Evolutionary conservation across 64 coral and sea anemone species (phyloP).

Genomic region (Cladopsammia gracilis): DNA sequence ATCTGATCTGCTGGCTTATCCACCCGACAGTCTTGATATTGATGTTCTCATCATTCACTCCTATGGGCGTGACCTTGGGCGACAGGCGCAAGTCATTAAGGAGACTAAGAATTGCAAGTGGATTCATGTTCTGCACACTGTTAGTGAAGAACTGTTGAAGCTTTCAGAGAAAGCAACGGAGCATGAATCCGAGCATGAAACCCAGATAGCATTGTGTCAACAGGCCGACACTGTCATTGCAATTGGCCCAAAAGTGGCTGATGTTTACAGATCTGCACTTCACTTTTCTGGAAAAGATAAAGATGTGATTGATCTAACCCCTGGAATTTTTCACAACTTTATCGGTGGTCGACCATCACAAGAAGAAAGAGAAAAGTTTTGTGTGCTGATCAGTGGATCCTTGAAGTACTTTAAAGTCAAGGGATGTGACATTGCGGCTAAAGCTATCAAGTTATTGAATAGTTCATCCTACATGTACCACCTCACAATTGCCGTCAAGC

Average conservation of each 20-base stretch:
- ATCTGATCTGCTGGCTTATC: slow-evolving; percentile 16
- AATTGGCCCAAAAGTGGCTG: slow-evolving; percentile 34
- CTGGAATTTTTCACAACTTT: slow-evolving; percentile 11
- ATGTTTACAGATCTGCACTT: neutral
- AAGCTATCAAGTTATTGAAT: neutral
- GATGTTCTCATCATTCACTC: slow-evolving; percentile 34
- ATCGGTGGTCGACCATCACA: neutral
- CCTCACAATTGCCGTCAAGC: slow-evolving; percentile 13
- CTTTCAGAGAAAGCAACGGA: neutral
- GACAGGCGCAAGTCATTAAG: slow-evolving; percentile 25
- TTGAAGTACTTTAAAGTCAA: slow-evolving; percentile 32
- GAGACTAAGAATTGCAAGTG: slow-evolving; percentile 25
- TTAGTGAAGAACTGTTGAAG: slow-evolving; percentile 16
- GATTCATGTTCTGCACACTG: slow-evolving; percentile 43
- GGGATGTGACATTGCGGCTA: slow-evolving; percentile 39
- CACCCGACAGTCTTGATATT: slow-evolving; percentile 36
- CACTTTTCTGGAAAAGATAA: neutral
- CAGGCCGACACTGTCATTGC: slow-evolving; percentile 21
- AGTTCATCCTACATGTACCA: neutral
- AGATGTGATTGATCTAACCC: slow-evolving; percentile 25
- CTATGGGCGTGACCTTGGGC: slow-evolving; percentile 6
- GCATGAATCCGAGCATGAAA: slow-evolving; percentile 15
- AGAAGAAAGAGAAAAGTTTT: slow-evolving; percentile 2
- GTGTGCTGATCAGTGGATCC: slow-evolving; percentile 15
- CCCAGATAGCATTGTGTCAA: neutral